Evolutionary conservation across 35 echinoderm and acorn worm genomes (phyloP).

Genomic region (Apostichopus parvimensis): DNA sequence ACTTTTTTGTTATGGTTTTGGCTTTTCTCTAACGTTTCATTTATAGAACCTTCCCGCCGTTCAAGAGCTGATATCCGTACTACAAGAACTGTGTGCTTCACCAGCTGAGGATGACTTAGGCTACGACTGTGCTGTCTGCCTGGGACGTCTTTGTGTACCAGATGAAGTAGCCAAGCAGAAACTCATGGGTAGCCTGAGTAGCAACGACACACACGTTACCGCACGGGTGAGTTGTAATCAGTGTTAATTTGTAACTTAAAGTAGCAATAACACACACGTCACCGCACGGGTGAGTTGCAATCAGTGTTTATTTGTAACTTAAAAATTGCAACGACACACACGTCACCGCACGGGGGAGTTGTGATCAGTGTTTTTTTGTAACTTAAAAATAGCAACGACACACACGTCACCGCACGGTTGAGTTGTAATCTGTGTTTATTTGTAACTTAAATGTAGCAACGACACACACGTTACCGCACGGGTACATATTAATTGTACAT

Average conservation of each 20-base stretch:
- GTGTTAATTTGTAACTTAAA: background rate
- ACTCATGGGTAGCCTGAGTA: conserved; percentile 62
- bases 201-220: conserved; percentile 70
- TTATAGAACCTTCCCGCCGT: conserved; percentile 62
- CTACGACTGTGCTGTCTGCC: conserved; percentile 81
- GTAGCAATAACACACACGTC: background rate
- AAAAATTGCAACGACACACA: background rate
- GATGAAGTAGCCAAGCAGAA: conserved; percentile 74
- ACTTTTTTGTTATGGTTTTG: too few species aligned
- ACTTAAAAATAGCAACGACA: background rate
- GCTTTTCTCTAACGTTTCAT: too few species aligned
- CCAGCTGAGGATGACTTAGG: conserved; percentile 61
- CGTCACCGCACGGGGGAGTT: conserved; percentile 68
- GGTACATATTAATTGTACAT: too few species aligned
- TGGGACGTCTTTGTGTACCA: conserved; percentile 76
- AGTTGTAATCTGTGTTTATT: too few species aligned
- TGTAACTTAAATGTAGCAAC: too few species aligned
- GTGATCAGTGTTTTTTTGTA: background rate
- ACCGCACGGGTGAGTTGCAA: too few species aligned
- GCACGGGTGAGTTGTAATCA: conserved; percentile 58
- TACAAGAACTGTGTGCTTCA: conserved; percentile 59
- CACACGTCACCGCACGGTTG: background rate
- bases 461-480: background rate
- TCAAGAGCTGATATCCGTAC: conserved; percentile 51
- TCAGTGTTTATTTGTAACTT: too few species aligned